Evolutionary conservation across 64 coral and sea anemone genomes (phyloP), one percentile per base, ranked within the genome.

Genomic region (Montipora cactus): DNA sequence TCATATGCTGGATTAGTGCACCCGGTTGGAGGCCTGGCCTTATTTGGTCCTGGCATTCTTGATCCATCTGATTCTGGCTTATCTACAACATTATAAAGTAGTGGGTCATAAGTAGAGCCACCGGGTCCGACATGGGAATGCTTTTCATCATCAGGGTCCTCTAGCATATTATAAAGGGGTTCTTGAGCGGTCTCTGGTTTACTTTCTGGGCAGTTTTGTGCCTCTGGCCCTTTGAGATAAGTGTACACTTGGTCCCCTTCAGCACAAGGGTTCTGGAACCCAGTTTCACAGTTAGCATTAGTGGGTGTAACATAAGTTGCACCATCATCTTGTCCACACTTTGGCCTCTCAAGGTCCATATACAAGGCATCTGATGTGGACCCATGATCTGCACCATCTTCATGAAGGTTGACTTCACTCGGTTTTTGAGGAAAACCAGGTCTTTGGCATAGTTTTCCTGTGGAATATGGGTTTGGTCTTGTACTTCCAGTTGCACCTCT

Each of bases 1-100:
- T 86, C 82, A 71, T 86, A 86, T 19, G 62, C 82, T 86, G 82
- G 82, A 4, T 86, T 86, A 68, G 48, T 64, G 20, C 5, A 45
- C 4, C 23, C 46, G n/a, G 7, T 28, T 49, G 64, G 14, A 22
- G 64, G 64, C 28, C 28, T 28, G 28, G 28, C 28, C 28, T 28
- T 28, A 28, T 28, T 28, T 28, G 28, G 28, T 15, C 44, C 44
- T 70, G 7, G 37, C 53, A 44, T 11, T 59, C 45, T 62, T 44
- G 80, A 44, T 83, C 59, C 81, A 71, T 49, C 81, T 71, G 44
- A 46, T 49, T 68, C 81, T 68, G 37, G 13, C 9, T 16, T 37
- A 12, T 84, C 81, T n/a, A 84, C 37, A 8, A 84, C 81, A 84
- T 68, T 84, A 67, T 69, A 84, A 4, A 84, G 15, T 2, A 28